Percentiles rank a stretch among this genome's conserved stretches.
Conservation (phyloP, 2,797 vertebrate genomes). For the Vireo griseus region DNA sequence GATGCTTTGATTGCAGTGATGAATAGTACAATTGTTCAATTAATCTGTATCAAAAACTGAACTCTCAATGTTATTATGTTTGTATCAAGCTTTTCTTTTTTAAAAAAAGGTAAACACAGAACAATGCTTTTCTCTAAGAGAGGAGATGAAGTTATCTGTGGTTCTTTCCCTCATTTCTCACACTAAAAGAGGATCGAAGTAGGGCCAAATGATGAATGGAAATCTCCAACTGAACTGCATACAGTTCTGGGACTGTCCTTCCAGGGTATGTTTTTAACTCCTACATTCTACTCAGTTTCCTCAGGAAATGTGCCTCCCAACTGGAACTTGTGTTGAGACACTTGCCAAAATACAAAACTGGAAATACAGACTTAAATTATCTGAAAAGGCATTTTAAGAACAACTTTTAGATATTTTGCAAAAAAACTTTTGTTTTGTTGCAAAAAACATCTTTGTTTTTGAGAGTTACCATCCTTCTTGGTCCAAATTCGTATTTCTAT, state of each 20-base stretch:
- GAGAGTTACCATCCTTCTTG: neutral
- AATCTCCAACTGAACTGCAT: neutral
- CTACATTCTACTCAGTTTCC: neutral
- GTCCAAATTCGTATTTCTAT: neutral
- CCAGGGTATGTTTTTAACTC: neutral
- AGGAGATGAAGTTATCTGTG: accelerated
- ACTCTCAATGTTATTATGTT: neutral
- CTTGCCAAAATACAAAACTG: neutral
- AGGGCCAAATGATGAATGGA: neutral
- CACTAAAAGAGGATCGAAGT: neutral
- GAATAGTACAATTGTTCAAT: neutral
- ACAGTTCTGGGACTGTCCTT: neutral
- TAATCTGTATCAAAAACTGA: neutral
- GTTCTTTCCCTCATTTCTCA: neutral
- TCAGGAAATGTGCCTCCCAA: neutral
- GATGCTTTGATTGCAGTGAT: neutral
- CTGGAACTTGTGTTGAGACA: neutral
- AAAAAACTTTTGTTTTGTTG: neutral
- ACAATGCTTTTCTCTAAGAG: neutral
- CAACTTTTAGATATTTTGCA: neutral
- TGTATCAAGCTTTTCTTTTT: neutral
- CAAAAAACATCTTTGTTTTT: neutral
- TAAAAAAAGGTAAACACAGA: neutral
- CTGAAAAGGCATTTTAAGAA: neutral
- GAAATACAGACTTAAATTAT: neutral